phyloP scores from a whole-genome alignment of 2,113 vertebrate species.

The Callipepla californica region DNA sequence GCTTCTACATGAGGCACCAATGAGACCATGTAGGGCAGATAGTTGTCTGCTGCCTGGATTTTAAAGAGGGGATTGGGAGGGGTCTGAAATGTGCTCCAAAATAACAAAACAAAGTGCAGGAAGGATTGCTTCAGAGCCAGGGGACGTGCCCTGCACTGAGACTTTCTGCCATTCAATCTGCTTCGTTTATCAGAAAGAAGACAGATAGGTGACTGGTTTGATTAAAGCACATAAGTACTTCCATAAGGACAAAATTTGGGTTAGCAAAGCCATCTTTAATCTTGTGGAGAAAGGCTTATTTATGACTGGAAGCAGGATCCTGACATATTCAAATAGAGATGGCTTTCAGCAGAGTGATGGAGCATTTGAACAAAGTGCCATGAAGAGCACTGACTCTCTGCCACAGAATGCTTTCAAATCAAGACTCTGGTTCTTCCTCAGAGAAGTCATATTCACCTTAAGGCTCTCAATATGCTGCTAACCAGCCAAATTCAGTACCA shows the following conservation, averaged over 20 bases:
- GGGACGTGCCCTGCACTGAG: neutral
- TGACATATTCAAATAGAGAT: slow-evolving; percentile 60
- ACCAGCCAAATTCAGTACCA: neutral
- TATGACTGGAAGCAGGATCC: slow-evolving; percentile 32
- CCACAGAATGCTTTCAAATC: neutral
- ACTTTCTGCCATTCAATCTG: slow-evolving; percentile 9
- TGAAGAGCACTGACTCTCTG: neutral
- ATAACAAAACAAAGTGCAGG: neutral
- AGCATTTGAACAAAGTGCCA: neutral
- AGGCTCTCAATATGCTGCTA: neutral
- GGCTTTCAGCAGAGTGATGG: slow-evolving; percentile 30
- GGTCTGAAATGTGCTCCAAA: neutral
- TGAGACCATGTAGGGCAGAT: neutral
- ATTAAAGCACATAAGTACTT: slow-evolving; percentile 49
- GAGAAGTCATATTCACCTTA: neutral
- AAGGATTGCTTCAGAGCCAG: neutral
- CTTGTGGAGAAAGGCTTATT: slow-evolving; percentile 39
- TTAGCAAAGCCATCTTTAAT: slow-evolving; percentile 48
- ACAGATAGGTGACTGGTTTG: slow-evolving; percentile 66
- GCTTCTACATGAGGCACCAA: neutral
- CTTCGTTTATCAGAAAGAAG: neutral
- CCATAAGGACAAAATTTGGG: slow-evolving; percentile 32
- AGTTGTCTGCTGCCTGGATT: neutral
- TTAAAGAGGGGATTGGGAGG: neutral
- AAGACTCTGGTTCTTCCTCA: neutral